Base-by-base conservation (phyloP, 2,797 vertebrate genomes). In the Salarias fasciatus region DNA sequence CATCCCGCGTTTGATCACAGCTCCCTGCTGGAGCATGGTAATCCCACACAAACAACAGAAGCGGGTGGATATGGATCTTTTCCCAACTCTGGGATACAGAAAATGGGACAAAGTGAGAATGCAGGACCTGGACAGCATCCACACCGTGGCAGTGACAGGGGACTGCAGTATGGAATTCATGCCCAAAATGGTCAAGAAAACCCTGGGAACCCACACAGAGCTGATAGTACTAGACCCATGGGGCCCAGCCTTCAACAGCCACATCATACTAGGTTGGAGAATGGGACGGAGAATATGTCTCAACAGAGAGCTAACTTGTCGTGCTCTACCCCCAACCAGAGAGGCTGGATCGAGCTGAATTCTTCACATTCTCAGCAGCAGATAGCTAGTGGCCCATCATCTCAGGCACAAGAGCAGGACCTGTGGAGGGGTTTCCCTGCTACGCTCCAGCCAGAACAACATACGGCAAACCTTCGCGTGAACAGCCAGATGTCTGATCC, bases 261-360 rank as follows among this genome's bases (percentile, higher is more conserved):
- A 61, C 30, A 18, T 52, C 82, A 80, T 10, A 53, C 57, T 61
- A 76, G 63, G 35, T 65, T 77, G 70, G 80, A 83, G 77, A 90
- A 89, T 1, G 84, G 80, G 38, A 82, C 77, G 62, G 91, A 83
- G 72, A 90, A 80, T n/a, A 79, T 51, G 3, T 48, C 82, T 53
- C 91, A 86, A 48, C 86, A 86, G 60, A 90, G 86, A 77, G 48
- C 69, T 40, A 92, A 81, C 35, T 75, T 77, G 44, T 67, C 77
- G 36, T 63, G 75, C 80, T 66, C 77, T 0, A 82, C 68, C 61
- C 50, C 80, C 29, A 65, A 87, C 49, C 93, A 94, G 72, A 83
- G 91, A 53, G 88, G 85, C 41, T 98, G 95, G 96, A 94, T 92
- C 66, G 93, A 95, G 75, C 70, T 93, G 64, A 94, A 93, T 80